phyloP scores from a whole-genome alignment of 2,888 invertebrate species.

The Pemphredon lugubris region DNA sequence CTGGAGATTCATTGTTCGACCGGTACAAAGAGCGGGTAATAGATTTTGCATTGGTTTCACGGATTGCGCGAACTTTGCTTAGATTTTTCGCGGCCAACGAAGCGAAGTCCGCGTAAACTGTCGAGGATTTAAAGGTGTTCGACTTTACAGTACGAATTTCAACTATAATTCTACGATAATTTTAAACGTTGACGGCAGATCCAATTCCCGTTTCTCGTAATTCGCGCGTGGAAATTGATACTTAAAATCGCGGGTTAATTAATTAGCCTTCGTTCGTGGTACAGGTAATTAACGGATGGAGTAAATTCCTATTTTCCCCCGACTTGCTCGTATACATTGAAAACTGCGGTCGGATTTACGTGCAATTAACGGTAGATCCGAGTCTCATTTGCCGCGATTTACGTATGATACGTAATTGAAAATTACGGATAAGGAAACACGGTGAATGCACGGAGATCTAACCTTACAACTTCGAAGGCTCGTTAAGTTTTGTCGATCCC shows the following conservation, averaged over 20 bases:
- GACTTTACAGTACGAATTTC: neutral
- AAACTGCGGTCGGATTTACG: neutral
- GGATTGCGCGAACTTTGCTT: conserved; percentile 1
- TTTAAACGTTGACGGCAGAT: too few species aligned
- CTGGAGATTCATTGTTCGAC: conserved; percentile 40
- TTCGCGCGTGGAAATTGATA: too few species aligned
- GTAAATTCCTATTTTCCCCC: neutral
- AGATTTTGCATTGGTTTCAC: conserved; percentile 37
- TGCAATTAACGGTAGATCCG: neutral
- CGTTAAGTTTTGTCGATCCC: neutral
- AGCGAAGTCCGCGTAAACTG: neutral
- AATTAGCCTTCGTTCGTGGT: too few species aligned
- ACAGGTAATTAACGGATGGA: neutral
- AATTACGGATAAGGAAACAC: neutral
- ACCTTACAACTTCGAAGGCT: neutral
- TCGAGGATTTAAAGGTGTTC: neutral
- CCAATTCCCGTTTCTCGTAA: too few species aligned
- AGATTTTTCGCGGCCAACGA: conserved; percentile 4
- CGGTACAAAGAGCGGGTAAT: conserved; percentile 47
- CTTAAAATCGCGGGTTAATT: too few species aligned
- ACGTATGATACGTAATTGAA: neutral
- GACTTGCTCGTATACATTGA: neutral
- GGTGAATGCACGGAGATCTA: neutral
- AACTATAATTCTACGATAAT: too few species aligned
- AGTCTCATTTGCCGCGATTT: too few species aligned